These are phyloP conservation scores for Alfaro cultratus DNA, from an alignment of 2,797 vertebrate species.

Conservation along the genomic window DNA sequence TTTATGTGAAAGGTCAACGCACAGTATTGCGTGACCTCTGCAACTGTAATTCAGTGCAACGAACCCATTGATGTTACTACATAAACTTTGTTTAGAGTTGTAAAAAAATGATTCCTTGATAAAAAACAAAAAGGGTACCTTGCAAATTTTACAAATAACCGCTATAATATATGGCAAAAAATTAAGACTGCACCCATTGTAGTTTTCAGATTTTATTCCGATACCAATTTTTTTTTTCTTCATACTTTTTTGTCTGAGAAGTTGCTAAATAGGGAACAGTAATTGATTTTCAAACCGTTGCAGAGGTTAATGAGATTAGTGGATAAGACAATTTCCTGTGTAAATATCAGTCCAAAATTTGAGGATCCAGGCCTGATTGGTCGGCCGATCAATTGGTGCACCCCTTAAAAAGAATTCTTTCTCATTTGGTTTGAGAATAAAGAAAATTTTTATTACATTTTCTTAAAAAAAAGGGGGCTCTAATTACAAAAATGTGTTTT, in stretches of 20 bases:
- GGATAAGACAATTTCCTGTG: neutral
- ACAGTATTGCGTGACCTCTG: neutral
- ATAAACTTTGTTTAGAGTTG: neutral
- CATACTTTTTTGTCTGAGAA: no score
- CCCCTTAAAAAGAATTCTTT: no score
- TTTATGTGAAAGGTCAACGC: neutral
- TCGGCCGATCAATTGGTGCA: no score
- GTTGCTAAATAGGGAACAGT: neutral
- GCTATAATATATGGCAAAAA: neutral
- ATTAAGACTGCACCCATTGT: neutral
- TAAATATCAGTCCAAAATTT: neutral
- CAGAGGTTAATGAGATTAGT: neutral
- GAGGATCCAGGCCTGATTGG: neutral
- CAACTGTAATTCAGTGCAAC: neutral
- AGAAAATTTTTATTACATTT: neutral
- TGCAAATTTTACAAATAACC: neutral
- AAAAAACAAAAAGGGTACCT: neutral
- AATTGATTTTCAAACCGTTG: neutral
- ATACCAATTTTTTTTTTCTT: neutral
- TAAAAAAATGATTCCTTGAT: no score
- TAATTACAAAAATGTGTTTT: neutral
- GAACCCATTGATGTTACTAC: neutral
- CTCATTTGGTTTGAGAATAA: neutral
- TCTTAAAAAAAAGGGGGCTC: neutral
- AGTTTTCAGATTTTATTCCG: neutral